Evolutionary conservation across 2,797 vertebrate species (phyloP), one percentile per base, ranked within the genome.

Genomic region (Coendou prehensilis): DNA sequence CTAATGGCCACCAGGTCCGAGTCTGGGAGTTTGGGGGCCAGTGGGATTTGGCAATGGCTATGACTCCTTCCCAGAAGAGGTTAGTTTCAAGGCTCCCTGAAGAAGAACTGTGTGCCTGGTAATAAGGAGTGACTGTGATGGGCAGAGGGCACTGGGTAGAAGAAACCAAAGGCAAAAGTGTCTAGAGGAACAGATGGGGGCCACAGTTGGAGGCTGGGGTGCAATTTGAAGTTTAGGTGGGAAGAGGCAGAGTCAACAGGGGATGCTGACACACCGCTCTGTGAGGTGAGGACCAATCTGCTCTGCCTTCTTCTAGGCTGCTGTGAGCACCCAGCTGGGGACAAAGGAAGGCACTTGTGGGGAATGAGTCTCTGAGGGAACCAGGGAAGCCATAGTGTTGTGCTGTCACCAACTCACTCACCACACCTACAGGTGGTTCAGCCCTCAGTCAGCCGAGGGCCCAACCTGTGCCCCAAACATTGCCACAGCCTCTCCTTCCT

Each of bases 381-480:
- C 14, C 9, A 11, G 2, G 4, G 54, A 23, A 86, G 22, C 15
- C 22, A 5, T 2, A 6, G 61, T 17, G 33, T 47, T 22, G 13
- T 33, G 22, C 11, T 52, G 67, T 47, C 22, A 8, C 9, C 67
- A 63, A 85, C 57, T 0, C 2, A 50, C n/a, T 59, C 45, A 9
- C 14, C 54, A 6, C 5, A 28, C 30, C 10, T 82, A 56, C 7
- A 57, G 69, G 45, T 5, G 73, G 13, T 11, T 10, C 52, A 1
- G 9, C 79, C 26, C 13, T 28, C 28, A 0, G 3, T 18, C 4
- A 37, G 73, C 64, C 23, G 33, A 61, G 41, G 54, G 20, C 61
- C 61, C 26, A 50, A 4, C 41, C n/a, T 52, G 30, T 3, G 20
- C 1, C 4, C 3, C 57, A 2, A 0, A 0, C 1, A 20, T 4